These are phyloP conservation scores for Micrasema longulum DNA, from an alignment of 1,140 invertebrate genomes.

Conservation along the genomic window DNA sequence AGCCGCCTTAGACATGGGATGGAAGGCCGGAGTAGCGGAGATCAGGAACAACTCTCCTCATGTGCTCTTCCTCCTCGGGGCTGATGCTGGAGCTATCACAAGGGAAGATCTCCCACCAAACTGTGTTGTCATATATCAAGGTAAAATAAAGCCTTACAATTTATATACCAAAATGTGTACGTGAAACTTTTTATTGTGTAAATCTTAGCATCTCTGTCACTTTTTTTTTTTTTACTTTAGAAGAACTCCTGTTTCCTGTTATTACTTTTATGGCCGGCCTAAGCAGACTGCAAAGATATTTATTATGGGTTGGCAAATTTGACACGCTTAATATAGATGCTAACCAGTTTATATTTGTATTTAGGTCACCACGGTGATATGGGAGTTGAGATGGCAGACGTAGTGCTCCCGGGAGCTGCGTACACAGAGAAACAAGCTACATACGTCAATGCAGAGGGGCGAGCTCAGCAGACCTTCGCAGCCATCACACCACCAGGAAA, in stretches of 20 bases:
- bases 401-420: slow-evolving; percentile 95
- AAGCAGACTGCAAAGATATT: no score
- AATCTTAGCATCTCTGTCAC: no score
- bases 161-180: no score
- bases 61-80: slow-evolving; percentile 92
- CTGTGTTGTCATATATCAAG: slow-evolving; percentile 94
- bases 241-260: no score
- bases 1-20: slow-evolving; percentile 96
- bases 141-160: slow-evolving; percentile 57
- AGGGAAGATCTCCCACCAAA: slow-evolving; percentile 84
- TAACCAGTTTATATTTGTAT: background rate
- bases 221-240: no score
- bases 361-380: slow-evolving; percentile 95
- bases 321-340: no score
- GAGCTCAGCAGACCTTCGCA: slow-evolving; percentile 91
- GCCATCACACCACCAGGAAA: slow-evolving; percentile 95
- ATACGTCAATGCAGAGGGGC: slow-evolving; percentile 97
- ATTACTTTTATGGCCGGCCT: no score
- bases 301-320: no score
- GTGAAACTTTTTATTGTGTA: no score
- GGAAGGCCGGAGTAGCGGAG: slow-evolving; percentile 81
- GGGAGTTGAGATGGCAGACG: slow-evolving; percentile 93
- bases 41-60: slow-evolving; percentile 79
- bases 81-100: slow-evolving; percentile 87
- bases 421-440: slow-evolving; percentile 98